Evolutionary conservation across 2,113 vertebrate genomes (phyloP), one percentile per base, ranked within the genome.

Genomic region (Pelecanoides urinatrix): DNA sequence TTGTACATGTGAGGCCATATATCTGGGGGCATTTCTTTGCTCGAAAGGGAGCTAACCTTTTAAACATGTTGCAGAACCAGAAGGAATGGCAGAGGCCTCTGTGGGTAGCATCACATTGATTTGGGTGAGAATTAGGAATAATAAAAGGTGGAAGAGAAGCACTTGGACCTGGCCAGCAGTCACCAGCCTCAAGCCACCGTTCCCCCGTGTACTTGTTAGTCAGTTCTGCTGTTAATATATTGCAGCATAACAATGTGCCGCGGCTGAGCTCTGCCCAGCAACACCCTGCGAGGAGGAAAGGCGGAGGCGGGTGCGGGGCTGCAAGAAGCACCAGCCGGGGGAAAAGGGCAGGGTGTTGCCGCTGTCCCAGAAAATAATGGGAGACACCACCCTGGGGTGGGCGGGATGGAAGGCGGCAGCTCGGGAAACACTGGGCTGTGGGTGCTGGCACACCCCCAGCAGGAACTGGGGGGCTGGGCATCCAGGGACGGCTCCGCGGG

Each of bases 251-350:
- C 66, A 66, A 76, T 7, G 38, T 85, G 53, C 84, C 4, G 1
- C 1, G 10, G 74, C 90, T 90, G 58, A 83, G 90, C 78, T 88
- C 85, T 83, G 88, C 82, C 93, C 90, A 72, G 86, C 67, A 95
- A 62, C 90, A 73, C 62, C 71, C 87, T 45, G 27, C 0, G 0
- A 38, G 65, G 53, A 93, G 81, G 71, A 88, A 75, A 96, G 58
- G 78, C 4, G 3, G 65, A 90, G 59, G 55, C 3, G 13, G 38
- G 13, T 17, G 42, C 9, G 25, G 0, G 10, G 86, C 49, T 53
- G 11, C 74, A 40, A 92, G 71, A 83, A 90, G n/a, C 38, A 49
- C 18, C 71, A 63, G 74, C 62, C 0, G 0, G 50, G 67, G 38
- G 23, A 9, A 93, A 81, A 86, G 65, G 86, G 44, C 77, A 78